These are phyloP conservation scores for Drosophila fulvimacula DNA, from an alignment of 2,888 invertebrate genomes.

Conservation along the genomic window DNA sequence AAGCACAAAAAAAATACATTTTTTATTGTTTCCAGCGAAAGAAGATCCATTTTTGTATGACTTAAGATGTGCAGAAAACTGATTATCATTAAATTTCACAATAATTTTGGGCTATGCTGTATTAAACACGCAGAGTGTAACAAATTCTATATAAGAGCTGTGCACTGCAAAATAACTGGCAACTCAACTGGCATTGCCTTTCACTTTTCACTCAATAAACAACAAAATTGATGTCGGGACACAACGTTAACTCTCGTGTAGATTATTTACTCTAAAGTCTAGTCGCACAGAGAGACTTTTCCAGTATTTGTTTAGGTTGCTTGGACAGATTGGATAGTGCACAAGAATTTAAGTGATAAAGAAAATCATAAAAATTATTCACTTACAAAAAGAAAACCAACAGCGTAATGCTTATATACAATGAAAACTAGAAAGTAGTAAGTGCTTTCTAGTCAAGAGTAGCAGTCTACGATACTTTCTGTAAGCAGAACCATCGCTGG, in stretches of 20 bases:
- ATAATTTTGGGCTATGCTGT: constrained; percentile 46
- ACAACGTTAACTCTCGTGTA: constrained; percentile 1
- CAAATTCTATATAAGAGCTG: constrained; percentile 64
- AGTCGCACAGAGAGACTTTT: constrained; percentile 10
- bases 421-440: constrained; percentile 10
- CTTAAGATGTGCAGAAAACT: constrained; percentile 49
- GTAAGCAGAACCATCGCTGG: background rate
- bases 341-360: constrained; percentile 11
- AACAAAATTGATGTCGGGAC: constrained; percentile 43
- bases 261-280: constrained; percentile 11
- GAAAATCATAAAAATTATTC: constrained; percentile 13
- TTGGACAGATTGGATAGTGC: background rate
- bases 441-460: background rate
- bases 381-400: constrained; percentile 12
- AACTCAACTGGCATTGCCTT: constrained; percentile 50
- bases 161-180: constrained; percentile 33
- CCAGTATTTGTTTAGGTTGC: constrained; percentile 5
- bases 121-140: constrained; percentile 74
- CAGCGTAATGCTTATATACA: constrained; percentile 1
- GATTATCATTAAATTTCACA: constrained; percentile 51
- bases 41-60: constrained; percentile 26
- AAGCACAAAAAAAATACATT: background rate
- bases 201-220: constrained; percentile 65
- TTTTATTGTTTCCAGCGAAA: constrained; percentile 23
- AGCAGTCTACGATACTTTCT: background rate